These are phyloP conservation scores for Pygocentrus nattereri DNA, from an alignment of 2,797 vertebrate species.

Conservation along the genomic window DNA sequence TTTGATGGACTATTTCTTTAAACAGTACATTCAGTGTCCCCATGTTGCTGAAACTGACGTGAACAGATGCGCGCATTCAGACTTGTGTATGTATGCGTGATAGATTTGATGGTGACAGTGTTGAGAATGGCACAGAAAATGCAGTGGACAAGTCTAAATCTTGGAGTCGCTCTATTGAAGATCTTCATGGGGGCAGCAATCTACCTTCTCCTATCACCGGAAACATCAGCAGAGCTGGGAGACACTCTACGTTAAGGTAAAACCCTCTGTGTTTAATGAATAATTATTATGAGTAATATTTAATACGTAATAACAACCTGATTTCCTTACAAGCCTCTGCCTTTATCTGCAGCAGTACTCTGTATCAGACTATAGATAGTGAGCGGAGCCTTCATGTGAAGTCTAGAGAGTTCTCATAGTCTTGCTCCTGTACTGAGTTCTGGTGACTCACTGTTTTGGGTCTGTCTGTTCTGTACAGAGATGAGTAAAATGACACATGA, in stretches of 20 bases:
- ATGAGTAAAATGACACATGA: conserved; percentile 45
- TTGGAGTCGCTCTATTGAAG: conserved; percentile 96
- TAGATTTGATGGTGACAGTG: conserved; percentile 92
- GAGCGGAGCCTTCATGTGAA: background rate
- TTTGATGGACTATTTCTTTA: no score
- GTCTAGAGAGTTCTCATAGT: background rate
- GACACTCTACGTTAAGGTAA: conserved; percentile 87
- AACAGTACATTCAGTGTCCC: background rate
- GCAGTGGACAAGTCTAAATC: conserved; percentile 86
- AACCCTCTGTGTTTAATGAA: background rate
- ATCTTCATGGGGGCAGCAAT: conserved; percentile 87
- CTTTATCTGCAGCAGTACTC: background rate
- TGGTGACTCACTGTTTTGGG: conserved; percentile 37
- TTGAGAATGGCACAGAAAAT: conserved; percentile 89
- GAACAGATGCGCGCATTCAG: background rate
- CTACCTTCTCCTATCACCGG: conserved; percentile 87
- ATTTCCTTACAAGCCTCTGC: background rate
- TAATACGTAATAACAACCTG: background rate
- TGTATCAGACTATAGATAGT: background rate
- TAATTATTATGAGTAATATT: background rate
- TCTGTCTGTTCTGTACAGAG: conserved; percentile 5
- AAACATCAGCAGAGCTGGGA: conserved; percentile 84
- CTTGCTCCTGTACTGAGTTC: background rate
- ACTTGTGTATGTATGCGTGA: background rate
- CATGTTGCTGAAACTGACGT: no score